Percentiles rank a stretch among this genome's conserved stretches.
Conservation (phyloP, 2,797 vertebrate genomes). For the Periophthalmus magnuspinnatus region DNA sequence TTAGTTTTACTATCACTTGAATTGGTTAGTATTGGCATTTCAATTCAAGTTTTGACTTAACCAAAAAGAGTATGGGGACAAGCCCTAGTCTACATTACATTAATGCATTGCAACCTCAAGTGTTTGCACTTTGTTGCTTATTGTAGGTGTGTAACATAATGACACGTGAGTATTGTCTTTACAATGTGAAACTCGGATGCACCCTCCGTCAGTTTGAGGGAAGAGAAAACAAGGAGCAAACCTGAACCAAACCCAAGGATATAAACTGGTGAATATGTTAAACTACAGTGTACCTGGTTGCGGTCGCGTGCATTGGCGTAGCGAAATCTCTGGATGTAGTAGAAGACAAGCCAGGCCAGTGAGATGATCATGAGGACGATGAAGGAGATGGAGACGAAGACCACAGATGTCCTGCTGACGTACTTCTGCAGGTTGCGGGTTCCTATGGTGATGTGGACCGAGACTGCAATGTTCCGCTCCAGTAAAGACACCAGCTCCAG, state of each 20-base stretch:
- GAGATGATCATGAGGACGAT: conserved; percentile 99
- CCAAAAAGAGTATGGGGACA: too few species aligned
- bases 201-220: too few species aligned
- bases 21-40: neutral
- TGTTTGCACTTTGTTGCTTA: too few species aligned
- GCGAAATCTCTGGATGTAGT: conserved; percentile 98
- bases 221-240: too few species aligned
- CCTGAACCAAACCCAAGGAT: too few species aligned
- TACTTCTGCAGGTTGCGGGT: conserved; percentile 98
- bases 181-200: too few species aligned
- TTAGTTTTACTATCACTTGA: neutral
- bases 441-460: conserved; percentile 92
- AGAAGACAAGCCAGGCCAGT: conserved; percentile 97
- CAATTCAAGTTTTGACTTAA: too few species aligned
- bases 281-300: conserved; percentile 85
- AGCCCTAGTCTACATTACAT: too few species aligned
- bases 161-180: too few species aligned
- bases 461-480: conserved; percentile 85
- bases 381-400: conserved; percentile 99
- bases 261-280: too few species aligned
- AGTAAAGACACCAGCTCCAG: conserved; percentile 89
- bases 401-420: conserved; percentile 96
- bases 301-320: conserved; percentile 97
- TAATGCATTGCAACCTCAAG: too few species aligned
- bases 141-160: too few species aligned